These are phyloP conservation scores for Pterostichus niger DNA, from an alignment of 2,888 invertebrate species.

Conservation along the genomic window DNA sequence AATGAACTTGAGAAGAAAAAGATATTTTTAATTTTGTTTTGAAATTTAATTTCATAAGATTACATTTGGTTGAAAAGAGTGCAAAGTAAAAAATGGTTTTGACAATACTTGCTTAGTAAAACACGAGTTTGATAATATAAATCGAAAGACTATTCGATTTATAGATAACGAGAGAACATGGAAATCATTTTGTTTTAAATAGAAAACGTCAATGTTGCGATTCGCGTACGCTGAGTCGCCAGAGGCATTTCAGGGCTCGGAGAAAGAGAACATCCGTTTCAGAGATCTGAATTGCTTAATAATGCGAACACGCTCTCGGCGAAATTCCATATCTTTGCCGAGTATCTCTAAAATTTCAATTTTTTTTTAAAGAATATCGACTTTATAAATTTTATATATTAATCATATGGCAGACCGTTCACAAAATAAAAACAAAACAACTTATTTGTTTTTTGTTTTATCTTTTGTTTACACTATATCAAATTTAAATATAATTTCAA, in stretches of 20 bases:
- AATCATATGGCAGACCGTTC: neutral
- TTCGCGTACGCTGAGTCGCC: conserved; percentile 1
- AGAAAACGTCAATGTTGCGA: conserved; percentile 57
- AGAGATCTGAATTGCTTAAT: conserved; percentile 46
- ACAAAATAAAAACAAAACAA: conserved; percentile 1
- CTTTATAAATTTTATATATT: neutral
- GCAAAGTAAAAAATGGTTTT: neutral
- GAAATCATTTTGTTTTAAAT: conserved; percentile 59
- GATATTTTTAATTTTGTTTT: neutral
- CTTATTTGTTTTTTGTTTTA: neutral
- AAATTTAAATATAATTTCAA: too few relatives aligned
- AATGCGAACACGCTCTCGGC: conserved; percentile 43
- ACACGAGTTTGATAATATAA: conserved; percentile 7
- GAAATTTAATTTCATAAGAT: neutral
- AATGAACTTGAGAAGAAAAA: too few relatives aligned
- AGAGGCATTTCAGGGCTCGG: neutral
- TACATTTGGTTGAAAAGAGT: neutral
- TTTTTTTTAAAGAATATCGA: conserved; percentile 11
- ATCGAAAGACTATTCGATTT: conserved; percentile 25
- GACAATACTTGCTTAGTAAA: conserved; percentile 23
- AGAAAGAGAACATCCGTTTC: conserved; percentile 10
- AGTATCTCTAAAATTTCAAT: conserved; percentile 3
- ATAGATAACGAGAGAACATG: conserved; percentile 25
- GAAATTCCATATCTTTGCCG: conserved; percentile 5
- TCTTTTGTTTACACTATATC: too few relatives aligned